A percentile compares a stretch with the other conserved stretches of the same genome.
phyloP scores from a whole-genome alignment of 2,888 invertebrate genomes.

The Muschampia plurimacula region DNA sequence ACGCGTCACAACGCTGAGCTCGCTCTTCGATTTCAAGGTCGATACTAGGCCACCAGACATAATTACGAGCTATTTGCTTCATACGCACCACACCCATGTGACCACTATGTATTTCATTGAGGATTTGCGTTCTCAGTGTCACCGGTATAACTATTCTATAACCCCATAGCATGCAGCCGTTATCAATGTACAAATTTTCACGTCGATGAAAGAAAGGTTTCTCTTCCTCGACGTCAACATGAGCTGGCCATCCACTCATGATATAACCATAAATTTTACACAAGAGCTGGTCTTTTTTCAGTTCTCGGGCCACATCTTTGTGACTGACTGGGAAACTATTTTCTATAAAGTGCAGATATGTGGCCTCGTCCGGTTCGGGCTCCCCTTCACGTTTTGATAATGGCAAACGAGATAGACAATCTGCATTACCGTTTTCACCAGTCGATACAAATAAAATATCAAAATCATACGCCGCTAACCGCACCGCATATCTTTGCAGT shows the following conservation, averaged over 20 bases:
- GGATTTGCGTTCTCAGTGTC: neutral
- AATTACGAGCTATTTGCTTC: neutral
- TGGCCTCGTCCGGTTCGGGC: neutral
- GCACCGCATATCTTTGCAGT: conserved; percentile 45
- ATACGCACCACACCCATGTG: neutral
- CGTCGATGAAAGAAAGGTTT: neutral
- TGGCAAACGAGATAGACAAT: neutral
- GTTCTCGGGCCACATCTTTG: conserved; percentile 37
- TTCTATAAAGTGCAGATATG: neutral
- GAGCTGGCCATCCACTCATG: conserved; percentile 36
- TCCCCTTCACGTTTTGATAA: neutral
- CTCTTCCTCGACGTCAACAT: neutral
- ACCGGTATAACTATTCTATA: neutral
- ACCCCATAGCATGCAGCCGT: neutral
- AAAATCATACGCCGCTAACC: conserved; percentile 55
- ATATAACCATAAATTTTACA: conserved; percentile 44
- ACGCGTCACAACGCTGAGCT: neutral
- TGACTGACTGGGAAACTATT: neutral
- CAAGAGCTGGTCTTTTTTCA: conserved; percentile 40
- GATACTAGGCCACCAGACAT: neutral
- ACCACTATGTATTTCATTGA: neutral
- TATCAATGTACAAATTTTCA: neutral
- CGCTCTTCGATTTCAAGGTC: neutral
- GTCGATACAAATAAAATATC: conserved; percentile 43
- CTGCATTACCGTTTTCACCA: conserved; percentile 28